Evolutionary conservation across 2,113 vertebrate species (phyloP).

Genomic region (Otus sunia): DNA sequence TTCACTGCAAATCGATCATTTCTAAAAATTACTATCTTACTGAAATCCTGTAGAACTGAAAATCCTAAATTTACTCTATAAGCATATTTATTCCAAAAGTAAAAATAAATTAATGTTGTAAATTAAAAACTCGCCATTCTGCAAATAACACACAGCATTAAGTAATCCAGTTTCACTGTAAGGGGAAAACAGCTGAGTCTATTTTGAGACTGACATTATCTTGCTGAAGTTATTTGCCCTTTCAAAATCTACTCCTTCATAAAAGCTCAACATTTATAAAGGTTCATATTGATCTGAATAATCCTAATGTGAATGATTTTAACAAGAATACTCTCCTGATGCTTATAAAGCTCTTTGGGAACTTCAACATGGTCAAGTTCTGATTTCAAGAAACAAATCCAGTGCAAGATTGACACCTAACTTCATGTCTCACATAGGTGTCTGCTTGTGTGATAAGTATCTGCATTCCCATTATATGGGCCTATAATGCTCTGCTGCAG

Average conservation of each 20-base stretch:
- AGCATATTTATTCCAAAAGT: neutral
- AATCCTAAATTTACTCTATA: neutral
- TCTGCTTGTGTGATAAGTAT: neutral
- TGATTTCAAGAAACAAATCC: neutral
- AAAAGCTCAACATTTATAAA: neutral
- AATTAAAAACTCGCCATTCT: neutral
- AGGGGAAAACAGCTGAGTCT: neutral
- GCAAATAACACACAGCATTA: neutral
- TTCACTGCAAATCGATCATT: neutral
- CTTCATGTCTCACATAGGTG: neutral
- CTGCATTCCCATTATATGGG: neutral
- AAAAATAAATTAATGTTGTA: neutral
- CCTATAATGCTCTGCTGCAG: neutral
- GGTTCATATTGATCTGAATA: neutral
- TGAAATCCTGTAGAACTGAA: neutral
- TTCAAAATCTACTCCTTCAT: neutral
- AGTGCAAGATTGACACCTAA: neutral
- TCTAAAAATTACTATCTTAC: neutral
- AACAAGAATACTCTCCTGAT: neutral
- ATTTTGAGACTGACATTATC: neutral
- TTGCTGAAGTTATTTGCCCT: neutral
- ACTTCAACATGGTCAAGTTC: neutral
- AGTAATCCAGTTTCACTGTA: neutral
- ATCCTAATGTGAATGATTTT: neutral
- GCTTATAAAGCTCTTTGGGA: neutral